phyloP scores from a whole-genome alignment of 2,113 vertebrate genomes.

The Camarhynchus parvulus region DNA sequence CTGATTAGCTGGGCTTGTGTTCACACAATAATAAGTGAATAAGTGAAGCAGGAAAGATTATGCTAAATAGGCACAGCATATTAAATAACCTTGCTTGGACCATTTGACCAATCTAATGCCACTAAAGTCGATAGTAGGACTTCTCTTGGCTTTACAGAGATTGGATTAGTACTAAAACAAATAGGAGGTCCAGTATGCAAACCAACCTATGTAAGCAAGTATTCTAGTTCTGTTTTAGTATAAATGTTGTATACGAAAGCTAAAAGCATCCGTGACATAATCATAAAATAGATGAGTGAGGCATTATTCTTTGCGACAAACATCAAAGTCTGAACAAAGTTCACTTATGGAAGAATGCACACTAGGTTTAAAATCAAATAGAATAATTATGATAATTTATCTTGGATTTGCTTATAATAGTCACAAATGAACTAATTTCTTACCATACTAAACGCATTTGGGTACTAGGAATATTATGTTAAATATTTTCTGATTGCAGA shows the following conservation, averaged over 20 bases:
- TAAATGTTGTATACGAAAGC: background rate
- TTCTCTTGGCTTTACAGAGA: slow-evolving; percentile 3
- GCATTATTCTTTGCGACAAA: background rate
- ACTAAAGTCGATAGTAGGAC: background rate
- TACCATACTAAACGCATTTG: background rate
- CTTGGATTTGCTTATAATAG: background rate
- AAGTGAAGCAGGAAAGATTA: background rate
- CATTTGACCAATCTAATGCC: background rate
- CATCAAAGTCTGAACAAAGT: background rate
- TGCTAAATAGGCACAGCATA: background rate
- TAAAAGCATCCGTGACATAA: background rate
- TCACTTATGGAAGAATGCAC: background rate
- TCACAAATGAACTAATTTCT: background rate
- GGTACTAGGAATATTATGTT: background rate
- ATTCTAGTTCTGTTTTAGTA: background rate
- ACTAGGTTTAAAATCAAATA: background rate
- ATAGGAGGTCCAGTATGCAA: background rate
- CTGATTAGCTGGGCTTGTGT: slow-evolving; percentile 7
- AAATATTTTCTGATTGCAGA: background rate
- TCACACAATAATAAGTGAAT: background rate
- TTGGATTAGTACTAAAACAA: slow-evolving; percentile 12
- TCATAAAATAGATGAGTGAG: background rate
- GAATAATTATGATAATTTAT: background rate
- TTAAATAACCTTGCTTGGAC: slow-evolving; percentile 1
- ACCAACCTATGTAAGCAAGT: background rate